Evolutionary conservation across 2,888 invertebrate species (phyloP), one percentile per base, ranked within the genome.

Genomic region (Mythimna loreyi): DNA sequence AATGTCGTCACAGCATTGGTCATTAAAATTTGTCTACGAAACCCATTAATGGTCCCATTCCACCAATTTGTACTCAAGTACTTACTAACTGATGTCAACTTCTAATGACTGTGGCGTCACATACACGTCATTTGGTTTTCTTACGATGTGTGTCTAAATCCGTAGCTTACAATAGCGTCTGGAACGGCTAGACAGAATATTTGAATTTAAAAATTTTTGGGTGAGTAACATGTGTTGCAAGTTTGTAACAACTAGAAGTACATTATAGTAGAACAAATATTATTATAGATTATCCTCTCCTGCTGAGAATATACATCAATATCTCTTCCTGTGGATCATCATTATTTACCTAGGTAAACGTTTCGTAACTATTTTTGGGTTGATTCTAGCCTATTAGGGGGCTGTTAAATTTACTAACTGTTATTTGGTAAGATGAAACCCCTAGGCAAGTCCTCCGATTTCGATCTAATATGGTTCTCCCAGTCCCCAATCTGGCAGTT

Each of bases 131-230:
- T 56, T 52, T 61, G 28, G 23, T 71, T 25, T 36, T 61, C 33
- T 33, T 16, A 30, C 28, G 30, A 61, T 25, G 30, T 21, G n/a
- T 6, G 28, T 53, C 80, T 75, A 77, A 74, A 64, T 80, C 23
- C 16, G 68, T 63, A 57, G 56, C 68, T 64, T 59, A 68, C 45
- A 78, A 71, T 49, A 66, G 16, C n/a, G 79, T 75, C 79, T 73
- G 60, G 79, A 73, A 52, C 50, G 36, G 28, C 60, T 49, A 78
- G 79, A 75, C 74, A 16, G 36, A 61, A 66, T 6, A 58, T 53
- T 33, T 3, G 19, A 55, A 45, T 58, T 63, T 58, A 0, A 16
- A 23, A 1, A 1, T 19, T 25, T 75, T 40, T 21, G 50, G 28
- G 6, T 50, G 45, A 16, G 25, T 75, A 55, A 69, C 36, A 56